phyloP scores from a whole-genome alignment of 2,888 invertebrate species.

The Zele albiditarsus region DNA sequence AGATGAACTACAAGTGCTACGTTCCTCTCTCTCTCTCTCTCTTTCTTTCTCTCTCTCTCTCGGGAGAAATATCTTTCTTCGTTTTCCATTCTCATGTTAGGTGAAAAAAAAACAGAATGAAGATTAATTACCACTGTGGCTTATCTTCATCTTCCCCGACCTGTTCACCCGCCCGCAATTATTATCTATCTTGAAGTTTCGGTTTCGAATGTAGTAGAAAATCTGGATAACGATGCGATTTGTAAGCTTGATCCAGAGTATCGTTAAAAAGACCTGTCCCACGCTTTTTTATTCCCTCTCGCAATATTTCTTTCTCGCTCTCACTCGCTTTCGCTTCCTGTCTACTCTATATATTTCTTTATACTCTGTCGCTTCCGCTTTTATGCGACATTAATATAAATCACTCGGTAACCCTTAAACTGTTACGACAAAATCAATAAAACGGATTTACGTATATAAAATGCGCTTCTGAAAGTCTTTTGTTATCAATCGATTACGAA shows the following conservation, averaged over 20 bases:
- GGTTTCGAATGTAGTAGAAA: constrained; percentile 14
- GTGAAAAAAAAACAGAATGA: background rate
- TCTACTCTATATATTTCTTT: constrained; percentile 3
- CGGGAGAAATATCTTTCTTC: background rate
- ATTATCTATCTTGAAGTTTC: constrained; percentile 21
- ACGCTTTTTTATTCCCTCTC: constrained; percentile 6
- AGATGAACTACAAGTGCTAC: too few relatives aligned
- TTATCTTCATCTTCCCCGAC: background rate
- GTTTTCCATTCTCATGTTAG: background rate
- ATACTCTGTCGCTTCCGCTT: constrained; percentile 7
- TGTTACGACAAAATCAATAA: constrained; percentile 2
- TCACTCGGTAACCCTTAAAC: constrained; percentile 22
- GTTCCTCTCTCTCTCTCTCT: background rate
- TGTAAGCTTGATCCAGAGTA: constrained; percentile 22
- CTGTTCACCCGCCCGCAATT: background rate
- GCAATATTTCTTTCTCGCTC: background rate
- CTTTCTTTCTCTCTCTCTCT: background rate
- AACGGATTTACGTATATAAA: background rate
- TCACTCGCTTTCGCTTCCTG: constrained; percentile 7
- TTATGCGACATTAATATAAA: constrained; percentile 21
- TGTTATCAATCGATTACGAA: background rate
- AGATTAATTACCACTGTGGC: constrained; percentile 4
- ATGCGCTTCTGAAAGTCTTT: background rate
- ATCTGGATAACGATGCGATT: constrained; percentile 16
- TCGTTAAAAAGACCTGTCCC: constrained; percentile 29